A percentile compares a stretch with the other conserved stretches of the same genome.
Evolutionary conservation across 2,113 vertebrate species (phyloP).

Genomic region (Myxocyprinus asiaticus): DNA sequence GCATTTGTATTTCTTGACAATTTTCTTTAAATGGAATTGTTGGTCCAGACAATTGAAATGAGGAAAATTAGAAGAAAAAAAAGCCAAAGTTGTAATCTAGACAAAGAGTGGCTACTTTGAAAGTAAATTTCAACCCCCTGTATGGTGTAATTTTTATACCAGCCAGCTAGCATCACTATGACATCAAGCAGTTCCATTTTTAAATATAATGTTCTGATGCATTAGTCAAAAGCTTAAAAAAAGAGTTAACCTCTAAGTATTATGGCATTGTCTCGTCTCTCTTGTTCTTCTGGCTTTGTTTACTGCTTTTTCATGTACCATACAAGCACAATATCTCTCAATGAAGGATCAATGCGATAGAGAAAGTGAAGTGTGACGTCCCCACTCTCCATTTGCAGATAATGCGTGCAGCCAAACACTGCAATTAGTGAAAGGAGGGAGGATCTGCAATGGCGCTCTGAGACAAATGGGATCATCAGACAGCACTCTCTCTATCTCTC

Average conservation of each 20-base stretch:
- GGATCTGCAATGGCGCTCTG: constrained; percentile 27
- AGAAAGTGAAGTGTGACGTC: constrained; percentile 34
- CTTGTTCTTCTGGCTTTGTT: constrained; percentile 17
- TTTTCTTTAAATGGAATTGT: too few species aligned
- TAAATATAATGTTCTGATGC: background rate
- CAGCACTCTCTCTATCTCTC: background rate
- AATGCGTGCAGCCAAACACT: constrained; percentile 36
- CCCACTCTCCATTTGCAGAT: constrained; percentile 36
- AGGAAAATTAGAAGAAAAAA: too few species aligned
- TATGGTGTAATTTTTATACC: too few species aligned
- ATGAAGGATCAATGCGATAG: constrained; percentile 24
- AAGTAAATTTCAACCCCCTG: too few species aligned
- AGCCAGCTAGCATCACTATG: too few species aligned
- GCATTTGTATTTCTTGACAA: too few species aligned
- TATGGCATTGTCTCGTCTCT: background rate
- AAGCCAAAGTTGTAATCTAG: too few species aligned
- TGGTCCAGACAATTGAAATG: too few species aligned
- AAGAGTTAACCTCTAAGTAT: background rate
- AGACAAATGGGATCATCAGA: constrained; percentile 45
- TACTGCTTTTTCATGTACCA: constrained; percentile 1
- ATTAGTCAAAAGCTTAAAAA: background rate
- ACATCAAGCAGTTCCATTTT: too few species aligned
- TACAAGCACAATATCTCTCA: constrained; percentile 12
- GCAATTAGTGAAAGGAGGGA: constrained; percentile 44
- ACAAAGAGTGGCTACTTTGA: too few species aligned